Evolutionary conservation across 2,888 invertebrate genomes (phyloP), one percentile per base, ranked within the genome.

Genomic region (Biston betularia): DNA sequence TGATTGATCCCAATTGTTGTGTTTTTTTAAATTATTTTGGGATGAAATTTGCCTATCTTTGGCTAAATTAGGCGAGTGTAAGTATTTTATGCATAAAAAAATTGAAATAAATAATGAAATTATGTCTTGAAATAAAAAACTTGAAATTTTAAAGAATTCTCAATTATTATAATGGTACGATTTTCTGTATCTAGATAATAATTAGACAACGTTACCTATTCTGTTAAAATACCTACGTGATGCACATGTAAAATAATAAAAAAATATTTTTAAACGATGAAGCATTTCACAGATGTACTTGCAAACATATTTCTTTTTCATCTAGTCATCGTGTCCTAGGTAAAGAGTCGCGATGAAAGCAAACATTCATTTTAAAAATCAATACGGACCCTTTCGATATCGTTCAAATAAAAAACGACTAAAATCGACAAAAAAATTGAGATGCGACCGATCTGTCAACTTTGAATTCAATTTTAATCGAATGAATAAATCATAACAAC

Each of bases 321-420:
- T 78, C 70, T 70, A 73, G 74, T 74, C 78, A 53, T 38, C 53
- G 45, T 53, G 52, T 69, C 62, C 67, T 77, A 79, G 80, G 79
- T 82, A 86, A 86, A 86, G 78, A 84, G 83, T 24, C 24, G 6
- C 38, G 3, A 6, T 38, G 86, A 90, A 85, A 88, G 84, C 85
- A 90, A 92, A 92, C 86, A 91, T 84, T 77, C 82, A 79, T 84
- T 84, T 85, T 79, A 79, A 90, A 92, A 92, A 91, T 90, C 91
- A 92, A 93, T 90, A 92, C 70, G 84, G 89, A 89, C 90, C 90
- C 90, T 90, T 89, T 83, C 84, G 86, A 90, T 89, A 87, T 77
- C 79, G 85, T 84, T 86, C 87, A 89, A 89, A 91, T 89, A 91
- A 87, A 82, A 83, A 80, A 88, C 89, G 85, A 87, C 88, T 88